Evolutionary conservation across 2,797 vertebrate species (phyloP), one percentile per base, ranked within the genome.

Genomic region (Petrocephalus sullivani): DNA sequence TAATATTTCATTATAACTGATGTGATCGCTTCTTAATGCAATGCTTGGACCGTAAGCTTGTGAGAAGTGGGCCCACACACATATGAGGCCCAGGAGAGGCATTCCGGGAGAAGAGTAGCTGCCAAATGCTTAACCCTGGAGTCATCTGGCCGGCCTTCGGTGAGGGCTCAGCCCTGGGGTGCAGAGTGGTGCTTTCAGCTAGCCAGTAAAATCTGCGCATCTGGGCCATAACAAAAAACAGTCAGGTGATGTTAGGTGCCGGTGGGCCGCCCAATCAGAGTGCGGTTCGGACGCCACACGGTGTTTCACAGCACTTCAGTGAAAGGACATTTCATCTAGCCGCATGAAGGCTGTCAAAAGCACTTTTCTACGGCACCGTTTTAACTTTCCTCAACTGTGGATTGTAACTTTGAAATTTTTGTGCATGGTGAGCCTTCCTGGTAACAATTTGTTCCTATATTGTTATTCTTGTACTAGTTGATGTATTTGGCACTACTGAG

Each of bases 131-230:
- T 90, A 87, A 89, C 88, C 90, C 89, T 82, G 51, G 85, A 90
- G 87, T 89, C 84, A 88, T 86, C 51, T 82, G 87, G 90, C 90
- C 88, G 87, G 89, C 91, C 89, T 90, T 58, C 90, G 90, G 91
- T 88, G 91, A 88, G 87, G 92, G 90, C 90, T 90, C 87, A 89
- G 83, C 78, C 83, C 53, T 46, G n/a, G 67, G 57, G 90, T 7
- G 64, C 28, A 12, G 67, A 75, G 88, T 88, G 89, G 89, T 61
- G 9, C 91, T 88, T 91, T 91, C 87, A 87, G 88, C 81, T n/a
- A 78, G 89, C 91, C 90, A 91, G 92, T 92, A 92, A 94, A 94
- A 91, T 67, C 78, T 86, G 88, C 90, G 86, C 90, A 93, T 90
- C 90, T 90, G 89, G 89, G 91, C 92, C 92, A 92, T 88, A 88